Percentiles rank a stretch among this genome's conserved stretches.
Conservation (phyloP, 2,888 invertebrate genomes). For the Calliopum simillimum region DNA sequence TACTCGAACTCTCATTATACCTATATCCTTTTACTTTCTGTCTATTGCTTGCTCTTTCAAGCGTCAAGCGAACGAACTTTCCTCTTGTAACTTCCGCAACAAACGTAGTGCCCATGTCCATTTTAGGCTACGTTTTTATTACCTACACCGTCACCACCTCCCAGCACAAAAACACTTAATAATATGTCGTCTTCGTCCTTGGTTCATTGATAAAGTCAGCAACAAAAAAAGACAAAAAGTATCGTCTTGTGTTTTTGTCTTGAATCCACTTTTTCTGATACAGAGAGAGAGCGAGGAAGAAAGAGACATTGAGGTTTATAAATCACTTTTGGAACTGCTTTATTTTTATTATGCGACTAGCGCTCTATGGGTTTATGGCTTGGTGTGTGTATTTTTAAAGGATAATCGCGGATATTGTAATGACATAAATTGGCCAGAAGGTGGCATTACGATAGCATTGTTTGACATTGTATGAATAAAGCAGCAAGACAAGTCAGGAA, state of each 20-base stretch:
- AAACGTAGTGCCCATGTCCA: constrained; percentile 1
- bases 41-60: too few species aligned
- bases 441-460: constrained; percentile 9
- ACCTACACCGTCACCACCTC: neutral
- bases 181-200: constrained; percentile 8
- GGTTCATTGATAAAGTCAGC: neutral
- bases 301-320: constrained; percentile 30
- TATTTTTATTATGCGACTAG: neutral
- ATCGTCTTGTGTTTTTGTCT: too few species aligned
- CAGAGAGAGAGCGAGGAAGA: constrained; percentile 10
- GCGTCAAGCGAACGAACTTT: constrained; percentile 7
- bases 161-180: constrained; percentile 13
- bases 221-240: neutral
- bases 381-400: constrained; percentile 21
- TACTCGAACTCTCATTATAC: too few species aligned
- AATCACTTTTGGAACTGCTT: constrained; percentile 10
- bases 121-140: constrained; percentile 11
- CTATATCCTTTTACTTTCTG: too few species aligned
- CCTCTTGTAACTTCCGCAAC: constrained; percentile 4
- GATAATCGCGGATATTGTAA: constrained; percentile 31
- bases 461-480: too few species aligned
- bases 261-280: too few species aligned
- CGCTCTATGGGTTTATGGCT: constrained; percentile 10
- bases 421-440: constrained; percentile 37
- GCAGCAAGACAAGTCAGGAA: neutral